Base-by-base conservation (phyloP, 2,888 invertebrate species). In the Invenusta paracnida region DNA sequence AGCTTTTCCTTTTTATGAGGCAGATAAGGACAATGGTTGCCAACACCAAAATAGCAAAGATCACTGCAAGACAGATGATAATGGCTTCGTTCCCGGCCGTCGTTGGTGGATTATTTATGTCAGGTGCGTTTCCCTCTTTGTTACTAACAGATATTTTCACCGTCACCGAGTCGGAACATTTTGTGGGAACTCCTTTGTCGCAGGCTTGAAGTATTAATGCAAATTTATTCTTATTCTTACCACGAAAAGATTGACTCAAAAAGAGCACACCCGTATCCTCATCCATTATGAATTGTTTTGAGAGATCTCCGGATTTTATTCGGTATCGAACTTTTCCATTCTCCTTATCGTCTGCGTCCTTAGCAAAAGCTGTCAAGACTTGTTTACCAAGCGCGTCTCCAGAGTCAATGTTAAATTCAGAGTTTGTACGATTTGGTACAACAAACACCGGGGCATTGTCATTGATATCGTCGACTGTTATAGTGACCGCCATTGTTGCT, bases 371-470 rank as follows among this genome's bases (percentile, higher is more conserved):
- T 1, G 25, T 84, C 23, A 66, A 28, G 0, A 84, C 29, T 25
- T 84, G 67, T 13, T 84, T 25, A 0, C 84, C 84, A 2, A 84
- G 17, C 25, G 73, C 27, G 27, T 73, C 73, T 23, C 73, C 73
- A 66, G 84, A 73, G 2, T 84, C 84, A 1, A 67, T 84, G 11
- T 5, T 81, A n/a, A 67, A 25, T 27, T 67, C 28, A 25, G 73
- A 25, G 1, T 28, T 27, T 13, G 84, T 84, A 27, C 67, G 66
- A 25, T 84, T 84, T 2, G 67, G 66, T 17, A 25, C 25, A 23
- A 27, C 29, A 25, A 84, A 84, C 0, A 67, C 29, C 17, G 84
- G 84, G 17, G 2, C n/a, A 67, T 84, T 84, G 29, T 84, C 84
- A 27, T 84, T 84, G 28, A 84, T 27, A 67, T 84, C 84, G n/a